A percentile compares a stretch with the other conserved stretches of the same genome.
Evolutionary conservation across 2,797 vertebrate species (phyloP).

Genomic region (Acomys russatus): DNA sequence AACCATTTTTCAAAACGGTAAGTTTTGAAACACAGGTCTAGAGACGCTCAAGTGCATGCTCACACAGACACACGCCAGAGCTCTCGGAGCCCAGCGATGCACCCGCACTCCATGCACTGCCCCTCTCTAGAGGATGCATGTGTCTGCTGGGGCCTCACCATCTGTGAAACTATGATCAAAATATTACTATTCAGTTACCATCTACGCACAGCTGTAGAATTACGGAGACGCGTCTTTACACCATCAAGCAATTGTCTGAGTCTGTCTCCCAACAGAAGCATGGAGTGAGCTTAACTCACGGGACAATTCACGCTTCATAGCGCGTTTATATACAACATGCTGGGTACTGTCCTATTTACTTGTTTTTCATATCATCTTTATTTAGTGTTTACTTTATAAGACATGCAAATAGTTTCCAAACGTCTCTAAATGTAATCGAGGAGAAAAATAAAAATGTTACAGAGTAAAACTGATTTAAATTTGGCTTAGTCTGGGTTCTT

Average conservation of each 20-base stretch:
- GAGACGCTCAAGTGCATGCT: background rate
- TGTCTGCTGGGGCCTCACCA: constrained; percentile 47
- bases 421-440: constrained; percentile 52
- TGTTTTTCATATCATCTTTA: constrained; percentile 38
- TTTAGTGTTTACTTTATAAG: constrained; percentile 61
- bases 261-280: constrained; percentile 41
- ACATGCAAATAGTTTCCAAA: constrained; percentile 71
- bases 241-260: constrained; percentile 71
- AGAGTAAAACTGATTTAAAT: constrained; percentile 53
- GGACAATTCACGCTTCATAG: background rate
- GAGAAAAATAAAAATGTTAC: background rate
- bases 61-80: background rate
- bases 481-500: constrained; percentile 45
- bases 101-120: background rate
- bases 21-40: background rate
- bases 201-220: constrained; percentile 78
- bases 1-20: background rate
- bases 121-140: constrained; percentile 13
- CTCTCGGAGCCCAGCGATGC: background rate
- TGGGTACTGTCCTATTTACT: background rate
- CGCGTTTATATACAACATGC: constrained; percentile 25
- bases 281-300: constrained; percentile 50
- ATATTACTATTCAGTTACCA: constrained; percentile 74
- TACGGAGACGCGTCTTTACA: constrained; percentile 49
- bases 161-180: constrained; percentile 71